Base-by-base conservation (phyloP, 35 echinoderm and acorn worm species). In the Stichopus chloronotus region DNA sequence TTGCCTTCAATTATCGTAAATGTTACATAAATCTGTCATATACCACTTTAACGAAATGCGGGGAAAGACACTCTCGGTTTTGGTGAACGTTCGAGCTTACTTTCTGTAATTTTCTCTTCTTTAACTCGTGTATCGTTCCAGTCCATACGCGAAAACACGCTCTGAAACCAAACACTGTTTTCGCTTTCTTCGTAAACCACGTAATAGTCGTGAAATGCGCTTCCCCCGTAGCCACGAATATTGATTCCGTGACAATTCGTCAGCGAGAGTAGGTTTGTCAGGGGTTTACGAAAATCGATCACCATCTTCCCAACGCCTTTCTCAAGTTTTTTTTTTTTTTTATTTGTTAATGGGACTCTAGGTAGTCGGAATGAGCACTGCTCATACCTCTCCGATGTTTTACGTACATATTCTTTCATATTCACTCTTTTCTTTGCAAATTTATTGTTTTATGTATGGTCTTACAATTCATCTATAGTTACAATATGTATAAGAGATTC, bases 251-350 rank as follows among this genome's bases (percentile, higher is more conserved):
- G 12, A 56, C 55, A 85, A 25, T 56, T 85, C 82, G 82, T 85
- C 82, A 85, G 57, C 12, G 82, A 85, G 57, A 85, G 82, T 58
- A 58, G 82, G 82, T 85, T 85, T 85, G 82, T 85, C 82, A 85
- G 82, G 82, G 82, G 82, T 56, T 56, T 56, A 85, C 20, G 19
- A 85, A 85, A 85, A 85, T 85, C 82, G 56, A 85, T 85, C 17
- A 85, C 17, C 56, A 58, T 20, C 82, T 85, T 85, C 16, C 4
- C 55, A 56, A 59, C 82, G 56, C 22, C 11, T 85, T 24, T 56
- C n/a, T 43, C 30, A 43, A 0, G 30, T 43, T 43, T 43, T 43
- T 43, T 43, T 43, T 43, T 43, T 43, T 43, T 43, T 43, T 43
- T 43, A 43, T 43, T 43, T 43, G 21, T 85, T 85, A 85, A 85